Evolutionary conservation across 2,888 invertebrate genomes (phyloP).

Genomic region (Lumbricus terrestris): DNA sequence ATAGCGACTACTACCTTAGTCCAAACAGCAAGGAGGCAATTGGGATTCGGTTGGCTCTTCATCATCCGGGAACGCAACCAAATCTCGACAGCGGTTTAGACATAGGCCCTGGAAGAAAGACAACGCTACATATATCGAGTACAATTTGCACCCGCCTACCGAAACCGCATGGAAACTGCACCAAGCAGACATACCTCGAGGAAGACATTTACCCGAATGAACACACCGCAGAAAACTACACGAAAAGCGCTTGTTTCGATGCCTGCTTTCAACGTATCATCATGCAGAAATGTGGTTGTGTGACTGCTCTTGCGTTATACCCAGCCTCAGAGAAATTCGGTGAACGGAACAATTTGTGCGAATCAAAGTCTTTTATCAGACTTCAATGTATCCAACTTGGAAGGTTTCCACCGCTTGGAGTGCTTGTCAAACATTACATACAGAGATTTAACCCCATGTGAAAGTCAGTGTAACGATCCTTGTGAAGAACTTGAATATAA

Average conservation of each 20-base stretch:
- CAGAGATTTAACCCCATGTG: neutral
- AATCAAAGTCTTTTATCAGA: neutral
- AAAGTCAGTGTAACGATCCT: neutral
- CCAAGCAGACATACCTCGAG: neutral
- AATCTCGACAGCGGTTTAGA: neutral
- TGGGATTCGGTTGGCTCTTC: slow-evolving; percentile 4
- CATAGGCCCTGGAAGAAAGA: slow-evolving; percentile 12
- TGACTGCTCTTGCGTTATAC: neutral
- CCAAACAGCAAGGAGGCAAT: neutral
- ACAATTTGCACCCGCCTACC: neutral
- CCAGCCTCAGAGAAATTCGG: neutral
- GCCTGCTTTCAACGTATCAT: neutral
- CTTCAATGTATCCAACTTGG: neutral
- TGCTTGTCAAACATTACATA: neutral
- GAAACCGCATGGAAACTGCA: slow-evolving; percentile 8
- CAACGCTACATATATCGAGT: neutral
- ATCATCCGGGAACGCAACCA: neutral
- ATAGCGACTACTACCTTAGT: neutral
- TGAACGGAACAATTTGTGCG: neutral
- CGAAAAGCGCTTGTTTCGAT: neutral
- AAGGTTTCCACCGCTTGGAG: neutral
- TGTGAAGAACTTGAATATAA: neutral
- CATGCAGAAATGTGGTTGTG: neutral
- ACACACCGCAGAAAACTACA: neutral
- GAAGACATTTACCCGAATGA: neutral